Percentiles rank a stretch among this genome's conserved stretches.
These are phyloP conservation scores for Notarius lentiginosus DNA, from an alignment of 2,113 vertebrate species.

Conservation along the genomic window DNA sequence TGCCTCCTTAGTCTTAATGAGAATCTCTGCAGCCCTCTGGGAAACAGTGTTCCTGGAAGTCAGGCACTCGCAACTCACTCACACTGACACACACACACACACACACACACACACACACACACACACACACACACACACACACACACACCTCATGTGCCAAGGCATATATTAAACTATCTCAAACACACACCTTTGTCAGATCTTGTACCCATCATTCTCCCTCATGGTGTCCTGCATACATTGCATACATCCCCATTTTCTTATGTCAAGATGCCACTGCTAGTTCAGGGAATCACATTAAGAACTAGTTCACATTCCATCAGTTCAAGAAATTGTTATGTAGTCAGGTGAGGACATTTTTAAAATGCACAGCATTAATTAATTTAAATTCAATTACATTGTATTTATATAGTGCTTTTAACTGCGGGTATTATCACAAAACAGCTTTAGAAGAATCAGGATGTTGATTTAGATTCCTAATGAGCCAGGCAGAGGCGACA, in stretches of 20 bases:
- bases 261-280: not conserved
- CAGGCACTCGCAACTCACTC: not conserved
- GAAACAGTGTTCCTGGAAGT: slow-evolving; percentile 8
- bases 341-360: not conserved
- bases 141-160: not conserved
- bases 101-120: not conserved
- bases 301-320: not conserved
- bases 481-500: not conserved
- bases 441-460: not conserved
- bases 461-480: not conserved
- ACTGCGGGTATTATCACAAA: too few species aligned
- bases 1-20: slow-evolving; percentile 42
- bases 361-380: not conserved
- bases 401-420: not conserved
- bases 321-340: not conserved
- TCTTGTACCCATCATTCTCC: not conserved
- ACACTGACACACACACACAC: slow-evolving; percentile 9
- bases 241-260: not conserved
- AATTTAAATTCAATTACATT: not conserved
- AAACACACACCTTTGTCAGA: not conserved
- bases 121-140: too few species aligned
- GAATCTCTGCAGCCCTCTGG: slow-evolving; percentile 35
- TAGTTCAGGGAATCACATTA: not conserved
- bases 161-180: not conserved
- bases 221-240: not conserved